Evolutionary conservation across 2,797 vertebrate species (phyloP).

Genomic region (Moxostoma hubbsi): DNA sequence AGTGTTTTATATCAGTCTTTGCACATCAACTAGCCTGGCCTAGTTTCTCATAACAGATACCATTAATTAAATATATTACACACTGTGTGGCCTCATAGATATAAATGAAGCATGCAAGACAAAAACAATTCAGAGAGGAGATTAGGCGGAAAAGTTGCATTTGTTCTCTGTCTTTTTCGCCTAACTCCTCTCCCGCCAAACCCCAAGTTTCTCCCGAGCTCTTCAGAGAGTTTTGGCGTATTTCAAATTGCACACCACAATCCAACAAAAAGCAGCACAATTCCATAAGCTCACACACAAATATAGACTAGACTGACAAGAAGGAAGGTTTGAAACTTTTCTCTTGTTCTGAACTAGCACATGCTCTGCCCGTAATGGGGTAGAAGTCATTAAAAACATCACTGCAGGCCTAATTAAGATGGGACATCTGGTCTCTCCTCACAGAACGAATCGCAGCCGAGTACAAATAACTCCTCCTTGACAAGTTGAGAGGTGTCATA

Average conservation of each 20-base stretch:
- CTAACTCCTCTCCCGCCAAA: slow-evolving; percentile 38
- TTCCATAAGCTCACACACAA: slow-evolving; percentile 56
- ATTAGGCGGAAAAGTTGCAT: slow-evolving; percentile 65
- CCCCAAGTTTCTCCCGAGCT: slow-evolving; percentile 39
- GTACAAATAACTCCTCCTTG: slow-evolving; percentile 82
- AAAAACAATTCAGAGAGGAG: slow-evolving; percentile 65
- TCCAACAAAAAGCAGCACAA: slow-evolving; percentile 69
- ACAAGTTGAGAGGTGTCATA: slow-evolving; percentile 84
- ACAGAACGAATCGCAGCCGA: slow-evolving; percentile 77
- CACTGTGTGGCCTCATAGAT: slow-evolving; percentile 58
- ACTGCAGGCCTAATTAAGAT: slow-evolving; percentile 84
- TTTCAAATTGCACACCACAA: slow-evolving; percentile 62
- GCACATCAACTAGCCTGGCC: slow-evolving; percentile 73
- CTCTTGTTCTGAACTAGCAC: slow-evolving; percentile 58
- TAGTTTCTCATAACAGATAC: slow-evolving; percentile 74
- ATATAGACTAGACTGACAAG: slow-evolving; percentile 65
- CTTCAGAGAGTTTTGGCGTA: slow-evolving; percentile 71
- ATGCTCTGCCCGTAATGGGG: slow-evolving; percentile 75
- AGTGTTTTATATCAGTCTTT: slow-evolving; percentile 41
- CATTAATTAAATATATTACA: slow-evolving; percentile 76
- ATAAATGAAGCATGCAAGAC: slow-evolving; percentile 63
- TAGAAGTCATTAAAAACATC: slow-evolving; percentile 85
- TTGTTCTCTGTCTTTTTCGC: slow-evolving; percentile 56
- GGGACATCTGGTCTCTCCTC: slow-evolving; percentile 84
- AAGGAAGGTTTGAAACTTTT: slow-evolving; percentile 74